phyloP scores from a whole-genome alignment of 2,797 vertebrate genomes.

The Morus bassanus region DNA sequence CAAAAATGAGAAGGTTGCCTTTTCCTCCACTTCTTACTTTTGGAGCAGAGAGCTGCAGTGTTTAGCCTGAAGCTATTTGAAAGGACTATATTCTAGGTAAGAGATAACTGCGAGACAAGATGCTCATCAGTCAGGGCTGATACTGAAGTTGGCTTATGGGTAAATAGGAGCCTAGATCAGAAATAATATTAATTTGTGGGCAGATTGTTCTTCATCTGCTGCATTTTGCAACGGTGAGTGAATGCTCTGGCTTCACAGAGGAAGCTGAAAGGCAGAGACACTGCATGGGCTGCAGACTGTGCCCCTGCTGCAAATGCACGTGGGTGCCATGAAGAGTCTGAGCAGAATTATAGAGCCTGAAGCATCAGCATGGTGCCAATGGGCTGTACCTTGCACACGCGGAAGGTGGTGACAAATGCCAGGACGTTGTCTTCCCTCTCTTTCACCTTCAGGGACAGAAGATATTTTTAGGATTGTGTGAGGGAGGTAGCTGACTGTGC shows the following conservation, averaged over 20 bases:
- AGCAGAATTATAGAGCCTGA: neutral
- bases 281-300: neutral
- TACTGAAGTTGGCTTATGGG: neutral
- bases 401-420: neutral
- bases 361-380: rapidly evolving
- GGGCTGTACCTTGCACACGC: neutral
- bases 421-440: neutral
- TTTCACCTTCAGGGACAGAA: neutral
- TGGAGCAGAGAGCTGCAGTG: neutral
- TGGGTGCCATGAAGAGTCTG: neutral
- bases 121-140: neutral
- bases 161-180: neutral
- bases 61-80: neutral
- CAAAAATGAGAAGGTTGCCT: neutral
- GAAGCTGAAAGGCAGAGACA: neutral
- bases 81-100: neutral
- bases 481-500: neutral
- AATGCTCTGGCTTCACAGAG: neutral
- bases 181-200: neutral
- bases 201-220: neutral
- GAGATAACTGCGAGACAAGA: neutral
- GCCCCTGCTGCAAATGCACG: neutral
- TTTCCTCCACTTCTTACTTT: neutral
- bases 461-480: neutral
- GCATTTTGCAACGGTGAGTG: neutral